Conservation (phyloP, 1,140 invertebrate genomes). For the Drosophila mauritiana region DNA sequence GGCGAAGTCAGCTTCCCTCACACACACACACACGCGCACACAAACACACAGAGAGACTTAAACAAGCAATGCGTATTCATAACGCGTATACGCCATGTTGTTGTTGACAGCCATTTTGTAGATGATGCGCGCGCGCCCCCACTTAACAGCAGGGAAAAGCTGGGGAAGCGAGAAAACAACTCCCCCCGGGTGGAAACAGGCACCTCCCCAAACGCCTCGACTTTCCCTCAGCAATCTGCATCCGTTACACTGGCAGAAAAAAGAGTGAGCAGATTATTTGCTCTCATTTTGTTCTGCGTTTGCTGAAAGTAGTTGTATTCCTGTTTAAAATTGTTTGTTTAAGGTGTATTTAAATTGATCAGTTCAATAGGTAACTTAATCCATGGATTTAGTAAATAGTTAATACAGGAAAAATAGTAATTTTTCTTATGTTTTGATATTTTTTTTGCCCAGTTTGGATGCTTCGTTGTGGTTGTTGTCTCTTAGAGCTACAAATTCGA, state of each 20-base stretch:
- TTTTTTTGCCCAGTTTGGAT: conserved; percentile 5
- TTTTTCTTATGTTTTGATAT: no score
- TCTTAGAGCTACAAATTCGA: conserved; percentile 54
- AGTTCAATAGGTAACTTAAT: no score
- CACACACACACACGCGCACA: background rate
- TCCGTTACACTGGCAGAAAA: background rate
- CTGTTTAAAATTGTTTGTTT: no score
- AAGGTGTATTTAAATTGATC: no score
- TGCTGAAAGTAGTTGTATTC: no score
- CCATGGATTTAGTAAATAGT: background rate
- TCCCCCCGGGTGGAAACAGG: conserved; percentile 2
- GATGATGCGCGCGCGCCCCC: conserved; percentile 75
- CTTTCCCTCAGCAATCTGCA: conserved; percentile 17
- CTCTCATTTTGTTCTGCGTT: no score
- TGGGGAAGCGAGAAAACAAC: conserved; percentile 10
- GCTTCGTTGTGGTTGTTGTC: conserved; percentile 19
- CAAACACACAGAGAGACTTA: conserved; percentile 31
- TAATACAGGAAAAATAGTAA: background rate
- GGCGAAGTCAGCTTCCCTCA: conserved; percentile 37
- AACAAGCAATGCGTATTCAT: conserved; percentile 81
- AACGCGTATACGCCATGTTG: conserved; percentile 81
- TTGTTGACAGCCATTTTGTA: conserved; percentile 82
- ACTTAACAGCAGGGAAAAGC: conserved; percentile 25
- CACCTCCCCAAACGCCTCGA: background rate
- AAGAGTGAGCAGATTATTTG: no score